Evolutionary conservation across 2,113 vertebrate species (phyloP).

Genomic region (Silurus glanis): DNA sequence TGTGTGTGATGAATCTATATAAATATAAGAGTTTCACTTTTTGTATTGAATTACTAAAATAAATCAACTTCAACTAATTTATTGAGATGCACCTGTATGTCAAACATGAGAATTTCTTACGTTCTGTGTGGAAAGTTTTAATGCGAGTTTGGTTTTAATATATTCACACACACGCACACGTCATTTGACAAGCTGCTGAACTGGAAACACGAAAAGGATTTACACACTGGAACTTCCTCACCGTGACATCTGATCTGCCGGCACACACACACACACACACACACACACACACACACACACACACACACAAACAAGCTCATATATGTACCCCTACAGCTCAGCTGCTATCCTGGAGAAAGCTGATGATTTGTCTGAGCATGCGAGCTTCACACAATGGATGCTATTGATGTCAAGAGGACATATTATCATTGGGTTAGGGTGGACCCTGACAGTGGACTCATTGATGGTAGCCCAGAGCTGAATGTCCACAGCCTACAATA

Average conservation of each 20-base stretch:
- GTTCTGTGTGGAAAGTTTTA: neutral
- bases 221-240: conserved; percentile 57
- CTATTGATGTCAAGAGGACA: conserved; percentile 42
- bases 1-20: too few relatives aligned
- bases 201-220: conserved; percentile 37
- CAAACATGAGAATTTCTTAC: neutral
- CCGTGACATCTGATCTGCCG: conserved; percentile 50
- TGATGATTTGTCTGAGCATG: conserved; percentile 48
- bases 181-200: conserved; percentile 10
- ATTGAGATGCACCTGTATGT: neutral
- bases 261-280: conserved; percentile 27
- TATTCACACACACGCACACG: neutral
- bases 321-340: conserved; percentile 17
- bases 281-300: too few relatives aligned
- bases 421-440: neutral
- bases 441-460: conserved; percentile 24
- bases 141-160: neutral
- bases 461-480: conserved; percentile 19
- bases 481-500: conserved; percentile 21
- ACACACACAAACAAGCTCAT: neutral
- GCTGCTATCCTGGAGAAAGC: conserved; percentile 48
- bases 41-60: too few relatives aligned
- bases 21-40: too few relatives aligned
- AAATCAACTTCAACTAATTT: too few relatives aligned
- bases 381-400: conserved; percentile 47